phyloP scores from a whole-genome alignment of 2,888 invertebrate genomes.

The Cheilosia variabilis region DNA sequence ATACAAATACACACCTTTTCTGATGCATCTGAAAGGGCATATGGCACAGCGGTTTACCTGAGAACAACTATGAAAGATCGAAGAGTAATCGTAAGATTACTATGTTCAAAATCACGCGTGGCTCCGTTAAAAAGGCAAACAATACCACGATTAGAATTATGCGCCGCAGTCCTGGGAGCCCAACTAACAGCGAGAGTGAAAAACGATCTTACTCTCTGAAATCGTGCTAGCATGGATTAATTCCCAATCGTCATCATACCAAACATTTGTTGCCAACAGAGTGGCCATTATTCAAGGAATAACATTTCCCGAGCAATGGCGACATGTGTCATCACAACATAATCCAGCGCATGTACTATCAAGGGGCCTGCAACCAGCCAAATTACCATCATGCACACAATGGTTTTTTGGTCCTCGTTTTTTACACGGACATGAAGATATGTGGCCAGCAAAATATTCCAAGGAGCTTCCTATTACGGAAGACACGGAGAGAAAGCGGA shows the following conservation, averaged over 20 bases:
- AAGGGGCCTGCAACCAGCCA: constrained; percentile 21
- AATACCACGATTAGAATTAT: constrained; percentile 38
- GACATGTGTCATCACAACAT: constrained; percentile 34
- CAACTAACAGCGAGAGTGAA: constrained; percentile 21
- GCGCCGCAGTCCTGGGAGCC: constrained; percentile 27
- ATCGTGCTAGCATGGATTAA: constrained; percentile 37
- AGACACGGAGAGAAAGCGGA: not conserved
- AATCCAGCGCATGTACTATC: constrained; percentile 51
- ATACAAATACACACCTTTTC: constrained; percentile 60
- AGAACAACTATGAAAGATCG: constrained; percentile 17
- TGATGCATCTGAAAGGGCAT: constrained; percentile 57
- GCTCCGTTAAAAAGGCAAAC: constrained; percentile 46
- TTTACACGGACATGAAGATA: constrained; percentile 1
- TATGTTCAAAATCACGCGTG: constrained; percentile 48
- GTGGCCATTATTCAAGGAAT: constrained; percentile 24
- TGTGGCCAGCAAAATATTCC: not conserved
- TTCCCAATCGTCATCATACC: constrained; percentile 12
- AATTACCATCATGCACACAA: constrained; percentile 8
- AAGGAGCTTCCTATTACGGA: not conserved
- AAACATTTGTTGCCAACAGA: constrained; percentile 43
- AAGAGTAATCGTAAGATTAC: constrained; percentile 4
- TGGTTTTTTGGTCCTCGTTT: constrained; percentile 35
- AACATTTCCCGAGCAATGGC: constrained; percentile 38
- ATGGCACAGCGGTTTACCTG: constrained; percentile 30
- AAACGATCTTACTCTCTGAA: constrained; percentile 22